Percentiles rank a stretch among this genome's conserved stretches.
Evolutionary conservation across 2,113 vertebrate genomes (phyloP).

Genomic region (Alaudala cheleensis): DNA sequence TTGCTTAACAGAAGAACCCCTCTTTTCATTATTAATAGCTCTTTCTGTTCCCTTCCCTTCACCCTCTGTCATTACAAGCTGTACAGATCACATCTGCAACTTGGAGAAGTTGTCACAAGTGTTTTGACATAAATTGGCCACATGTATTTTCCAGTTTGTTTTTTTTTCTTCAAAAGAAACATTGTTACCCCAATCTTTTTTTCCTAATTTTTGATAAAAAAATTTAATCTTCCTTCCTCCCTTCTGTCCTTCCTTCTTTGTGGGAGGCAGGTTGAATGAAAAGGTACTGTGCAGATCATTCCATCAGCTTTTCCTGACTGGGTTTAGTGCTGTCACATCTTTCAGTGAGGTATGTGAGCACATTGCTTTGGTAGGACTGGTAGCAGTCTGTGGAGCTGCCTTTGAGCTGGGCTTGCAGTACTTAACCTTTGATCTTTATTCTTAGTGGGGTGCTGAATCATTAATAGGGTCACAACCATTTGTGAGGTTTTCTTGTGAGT

Average conservation of each 20-base stretch:
- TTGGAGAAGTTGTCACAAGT: background rate
- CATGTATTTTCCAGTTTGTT: background rate
- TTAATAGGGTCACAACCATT: background rate
- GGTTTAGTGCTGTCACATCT: background rate
- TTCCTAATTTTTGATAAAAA: background rate
- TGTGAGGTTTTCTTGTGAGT: background rate
- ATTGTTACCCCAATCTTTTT: background rate
- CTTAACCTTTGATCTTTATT: background rate
- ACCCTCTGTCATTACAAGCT: background rate
- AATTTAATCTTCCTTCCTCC: background rate
- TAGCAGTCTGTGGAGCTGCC: background rate
- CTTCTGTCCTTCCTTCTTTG: background rate
- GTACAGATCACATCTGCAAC: background rate
- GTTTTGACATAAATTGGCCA: background rate
- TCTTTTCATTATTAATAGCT: background rate
- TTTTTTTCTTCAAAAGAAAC: background rate
- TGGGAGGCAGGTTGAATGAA: background rate
- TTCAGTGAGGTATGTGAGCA: background rate
- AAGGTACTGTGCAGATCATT: background rate
- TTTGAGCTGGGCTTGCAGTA: background rate
- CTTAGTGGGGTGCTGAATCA: background rate
- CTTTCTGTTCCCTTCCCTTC: background rate
- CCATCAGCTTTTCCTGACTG: background rate
- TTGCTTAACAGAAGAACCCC: background rate
- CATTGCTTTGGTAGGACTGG: background rate